Conservation (phyloP, 2,113 vertebrate genomes). For the Acanthisitta chloris region DNA sequence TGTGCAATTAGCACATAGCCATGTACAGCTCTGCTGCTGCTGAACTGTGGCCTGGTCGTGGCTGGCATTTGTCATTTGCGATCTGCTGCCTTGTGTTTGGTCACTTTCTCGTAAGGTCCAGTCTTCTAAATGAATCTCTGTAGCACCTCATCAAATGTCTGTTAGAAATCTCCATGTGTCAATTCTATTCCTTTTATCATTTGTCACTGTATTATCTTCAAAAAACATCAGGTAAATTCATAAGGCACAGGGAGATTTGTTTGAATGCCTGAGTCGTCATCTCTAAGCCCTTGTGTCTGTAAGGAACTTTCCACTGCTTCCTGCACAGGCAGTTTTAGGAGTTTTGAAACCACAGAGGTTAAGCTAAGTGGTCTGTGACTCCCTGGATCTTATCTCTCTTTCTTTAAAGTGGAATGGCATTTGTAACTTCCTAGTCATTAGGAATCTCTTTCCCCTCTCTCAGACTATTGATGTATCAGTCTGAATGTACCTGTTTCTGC, state of each 20-base stretch:
- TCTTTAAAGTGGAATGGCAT: conserved; percentile 56
- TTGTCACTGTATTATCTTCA: conserved; percentile 52
- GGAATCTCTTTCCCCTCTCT: not conserved
- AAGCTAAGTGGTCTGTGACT: conserved; percentile 42
- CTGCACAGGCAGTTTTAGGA: conserved; percentile 23
- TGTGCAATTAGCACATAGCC: not conserved
- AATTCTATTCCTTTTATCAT: conserved; percentile 50
- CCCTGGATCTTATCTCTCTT: conserved; percentile 44
- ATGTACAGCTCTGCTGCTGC: not conserved
- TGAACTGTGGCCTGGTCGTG: not conserved
- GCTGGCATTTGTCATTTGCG: conserved; percentile 14
- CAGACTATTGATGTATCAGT: conserved; percentile 4
- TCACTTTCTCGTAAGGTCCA: conserved; percentile 48
- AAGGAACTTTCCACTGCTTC: conserved; percentile 43
- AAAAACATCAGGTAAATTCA: conserved; percentile 61
- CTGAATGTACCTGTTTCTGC: conserved; percentile 17
- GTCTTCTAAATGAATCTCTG: conserved; percentile 34
- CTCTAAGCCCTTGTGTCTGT: conserved; percentile 32
- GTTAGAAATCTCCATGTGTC: conserved; percentile 27
- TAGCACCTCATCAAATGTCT: conserved; percentile 49
- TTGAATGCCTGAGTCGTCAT: conserved; percentile 18
- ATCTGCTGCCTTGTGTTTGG: not conserved
- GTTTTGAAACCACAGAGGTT: conserved; percentile 52
- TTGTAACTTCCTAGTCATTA: conserved; percentile 56
- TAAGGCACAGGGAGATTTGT: conserved; percentile 34